These are phyloP conservation scores for Falco naumanni DNA, from an alignment of 2,797 vertebrate genomes.

Conservation along the genomic window DNA sequence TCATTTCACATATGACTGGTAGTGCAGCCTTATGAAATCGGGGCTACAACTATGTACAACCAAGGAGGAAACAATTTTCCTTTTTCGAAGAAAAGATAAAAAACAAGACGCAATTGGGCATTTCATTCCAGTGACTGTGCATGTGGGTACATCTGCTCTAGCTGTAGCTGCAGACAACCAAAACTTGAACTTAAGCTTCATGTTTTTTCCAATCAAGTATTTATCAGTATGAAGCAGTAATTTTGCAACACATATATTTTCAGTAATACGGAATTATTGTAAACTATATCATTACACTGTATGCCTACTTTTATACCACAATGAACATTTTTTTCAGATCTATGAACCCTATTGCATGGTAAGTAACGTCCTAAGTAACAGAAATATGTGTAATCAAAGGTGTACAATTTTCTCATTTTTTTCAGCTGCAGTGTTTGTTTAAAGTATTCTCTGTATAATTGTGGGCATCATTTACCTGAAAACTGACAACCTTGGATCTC, in stretches of 20 bases:
- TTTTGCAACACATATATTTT: neutral
- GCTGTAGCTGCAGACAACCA: neutral
- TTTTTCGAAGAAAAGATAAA: neutral
- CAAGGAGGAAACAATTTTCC: neutral
- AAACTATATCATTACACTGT: neutral
- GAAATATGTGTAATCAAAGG: neutral
- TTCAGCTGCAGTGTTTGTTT: neutral
- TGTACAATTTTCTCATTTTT: neutral
- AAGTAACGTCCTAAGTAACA: neutral
- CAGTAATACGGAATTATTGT: neutral
- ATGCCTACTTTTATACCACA: neutral
- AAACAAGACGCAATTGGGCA: fast-evolving
- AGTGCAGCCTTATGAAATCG: neutral
- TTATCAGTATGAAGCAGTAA: neutral
- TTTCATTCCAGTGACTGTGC: neutral
- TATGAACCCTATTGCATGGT: neutral
- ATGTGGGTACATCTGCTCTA: neutral
- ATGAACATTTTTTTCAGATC: neutral
- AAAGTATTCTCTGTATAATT: neutral
- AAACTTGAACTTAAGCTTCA: neutral
- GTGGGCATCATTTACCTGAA: neutral
- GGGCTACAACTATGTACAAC: neutral
- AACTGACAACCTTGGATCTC: neutral
- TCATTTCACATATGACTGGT: neutral
- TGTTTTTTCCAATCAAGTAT: neutral